Percentiles rank a stretch among this genome's conserved stretches.
Evolutionary conservation across 1,140 invertebrate genomes (phyloP).

Genomic region (Pentalonia nigronervosa): DNA sequence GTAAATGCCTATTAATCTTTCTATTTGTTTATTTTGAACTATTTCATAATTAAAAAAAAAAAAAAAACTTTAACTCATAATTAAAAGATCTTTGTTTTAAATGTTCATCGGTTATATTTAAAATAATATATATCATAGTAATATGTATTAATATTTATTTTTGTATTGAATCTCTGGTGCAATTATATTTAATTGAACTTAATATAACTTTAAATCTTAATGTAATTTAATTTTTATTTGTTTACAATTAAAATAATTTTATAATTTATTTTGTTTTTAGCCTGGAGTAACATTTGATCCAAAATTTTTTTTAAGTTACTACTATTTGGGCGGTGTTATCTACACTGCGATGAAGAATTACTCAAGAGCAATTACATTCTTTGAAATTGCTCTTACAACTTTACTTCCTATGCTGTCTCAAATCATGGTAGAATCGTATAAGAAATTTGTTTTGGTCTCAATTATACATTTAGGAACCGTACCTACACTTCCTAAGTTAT

Average conservation of each 20-base stretch:
- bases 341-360: constrained; percentile 92
- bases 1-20: too few relatives aligned
- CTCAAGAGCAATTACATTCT: constrained; percentile 91
- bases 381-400: constrained; percentile 92
- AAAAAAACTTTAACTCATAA: too few relatives aligned
- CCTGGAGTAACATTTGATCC: constrained; percentile 84
- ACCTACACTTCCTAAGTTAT: constrained; percentile 81
- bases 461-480: constrained; percentile 91
- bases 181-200: neutral
- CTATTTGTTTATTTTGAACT: too few relatives aligned
- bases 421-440: constrained; percentile 96
- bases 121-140: neutral
- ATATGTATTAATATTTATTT: neutral
- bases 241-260: neutral
- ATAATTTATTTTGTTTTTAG: constrained; percentile 28
- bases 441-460: constrained; percentile 93
- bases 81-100: too few relatives aligned
- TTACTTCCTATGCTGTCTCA: constrained; percentile 92
- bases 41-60: too few relatives aligned
- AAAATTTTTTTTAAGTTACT: constrained; percentile 92
- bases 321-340: constrained; percentile 98
- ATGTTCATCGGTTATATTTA: neutral
- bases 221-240: neutral
- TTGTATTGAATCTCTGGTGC: neutral
- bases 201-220: neutral